Evolutionary conservation across 1,140 invertebrate genomes (phyloP).

Genomic region (Lasioglossum baleicum): DNA sequence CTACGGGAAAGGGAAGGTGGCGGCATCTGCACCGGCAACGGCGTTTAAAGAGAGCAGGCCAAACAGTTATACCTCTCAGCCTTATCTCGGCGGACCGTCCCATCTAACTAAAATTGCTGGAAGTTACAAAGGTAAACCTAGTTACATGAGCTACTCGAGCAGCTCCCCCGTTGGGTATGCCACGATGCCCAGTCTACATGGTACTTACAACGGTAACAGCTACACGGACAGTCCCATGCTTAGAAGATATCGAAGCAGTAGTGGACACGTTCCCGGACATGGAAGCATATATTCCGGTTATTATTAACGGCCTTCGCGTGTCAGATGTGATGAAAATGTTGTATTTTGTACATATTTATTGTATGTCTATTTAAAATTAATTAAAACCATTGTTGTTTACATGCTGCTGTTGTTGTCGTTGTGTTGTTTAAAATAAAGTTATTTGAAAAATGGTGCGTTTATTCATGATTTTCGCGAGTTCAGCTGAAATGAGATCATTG

Average conservation of each 20-base stretch:
- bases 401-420: too few relatives aligned
- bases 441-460: background rate
- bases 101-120: constrained; percentile 7
- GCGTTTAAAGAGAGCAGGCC: constrained; percentile 57
- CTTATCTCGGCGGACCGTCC: constrained; percentile 36
- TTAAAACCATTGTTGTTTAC: background rate
- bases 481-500: constrained; percentile 26
- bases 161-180: constrained; percentile 23
- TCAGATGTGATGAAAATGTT: background rate
- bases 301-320: background rate
- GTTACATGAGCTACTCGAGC: constrained; percentile 19
- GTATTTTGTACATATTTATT: constrained; percentile 59
- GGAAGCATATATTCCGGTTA: constrained; percentile 25
- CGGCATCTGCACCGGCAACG: background rate
- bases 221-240: constrained; percentile 24
- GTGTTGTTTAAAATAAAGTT: constrained; percentile 38
- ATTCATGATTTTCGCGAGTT: background rate
- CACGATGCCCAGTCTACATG: background rate
- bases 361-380: constrained; percentile 37
- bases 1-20: constrained; percentile 56
- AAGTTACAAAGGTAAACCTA: constrained; percentile 43
- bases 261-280: constrained; percentile 29
- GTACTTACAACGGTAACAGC: constrained; percentile 7
- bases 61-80: constrained; percentile 27
- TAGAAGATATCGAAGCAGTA: constrained; percentile 45